phyloP scores from a whole-genome alignment of 2,888 invertebrate genomes.

The Cyrtodaria siliqua region DNA sequence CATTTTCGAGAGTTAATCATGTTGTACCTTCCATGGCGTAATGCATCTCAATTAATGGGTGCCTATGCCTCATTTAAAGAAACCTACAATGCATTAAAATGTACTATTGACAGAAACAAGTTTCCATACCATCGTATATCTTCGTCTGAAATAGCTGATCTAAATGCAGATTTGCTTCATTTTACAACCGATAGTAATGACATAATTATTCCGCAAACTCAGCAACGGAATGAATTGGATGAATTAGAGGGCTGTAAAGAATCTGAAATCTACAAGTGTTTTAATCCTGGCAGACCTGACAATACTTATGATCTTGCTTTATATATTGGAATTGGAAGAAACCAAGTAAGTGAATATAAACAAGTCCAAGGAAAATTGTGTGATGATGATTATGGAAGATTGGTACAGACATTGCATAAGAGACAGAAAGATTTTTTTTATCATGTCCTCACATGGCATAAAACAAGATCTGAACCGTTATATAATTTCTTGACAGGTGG shows the following conservation, averaged over 20 bases:
- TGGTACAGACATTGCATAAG: slow-evolving; percentile 41
- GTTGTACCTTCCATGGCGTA: slow-evolving; percentile 74
- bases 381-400: slow-evolving; percentile 34
- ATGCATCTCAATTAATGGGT: slow-evolving; percentile 58
- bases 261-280: slow-evolving; percentile 2
- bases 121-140: not conserved
- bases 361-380: slow-evolving; percentile 15
- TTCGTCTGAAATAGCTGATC: slow-evolving; percentile 7
- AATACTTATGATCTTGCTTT: slow-evolving; percentile 11
- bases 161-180: slow-evolving; percentile 7
- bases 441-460: slow-evolving; percentile 39
- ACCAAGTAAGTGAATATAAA: slow-evolving; percentile 26
- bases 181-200: not conserved
- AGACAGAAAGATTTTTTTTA: slow-evolving; percentile 40
- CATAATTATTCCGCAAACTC: not conserved
- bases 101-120: not conserved
- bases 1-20: slow-evolving; percentile 57
- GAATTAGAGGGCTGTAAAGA: not conserved
- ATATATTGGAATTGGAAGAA: slow-evolving; percentile 42
- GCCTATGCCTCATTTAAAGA: slow-evolving; percentile 32
- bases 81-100: slow-evolving; percentile 9
- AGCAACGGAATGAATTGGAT: slow-evolving; percentile 1
- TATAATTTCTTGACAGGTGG: slow-evolving; percentile 61
- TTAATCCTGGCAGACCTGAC: slow-evolving; percentile 9
- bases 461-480: slow-evolving; percentile 11